These are phyloP conservation scores for Labia minor DNA, from an alignment of 2,888 invertebrate genomes.

Conservation along the genomic window DNA sequence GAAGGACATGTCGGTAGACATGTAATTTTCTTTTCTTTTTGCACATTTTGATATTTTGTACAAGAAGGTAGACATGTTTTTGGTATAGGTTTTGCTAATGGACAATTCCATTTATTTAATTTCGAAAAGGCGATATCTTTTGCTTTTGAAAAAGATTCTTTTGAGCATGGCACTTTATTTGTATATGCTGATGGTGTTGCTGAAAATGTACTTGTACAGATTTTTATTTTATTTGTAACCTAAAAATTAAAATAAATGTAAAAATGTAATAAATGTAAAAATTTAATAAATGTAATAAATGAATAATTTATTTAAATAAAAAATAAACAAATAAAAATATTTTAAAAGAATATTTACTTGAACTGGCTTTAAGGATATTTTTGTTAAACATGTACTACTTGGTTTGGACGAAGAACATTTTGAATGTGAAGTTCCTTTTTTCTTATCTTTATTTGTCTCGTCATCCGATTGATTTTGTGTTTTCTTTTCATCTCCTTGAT, in stretches of 20 bases:
- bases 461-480: too few species aligned
- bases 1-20: background rate
- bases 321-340: background rate
- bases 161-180: background rate
- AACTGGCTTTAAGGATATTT: background rate
- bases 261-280: background rate
- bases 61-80: background rate
- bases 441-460: background rate
- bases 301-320: too few species aligned
- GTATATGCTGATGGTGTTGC: background rate
- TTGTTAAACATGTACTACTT: too few species aligned
- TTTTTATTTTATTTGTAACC: background rate
- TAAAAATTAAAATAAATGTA: background rate
- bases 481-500: background rate
- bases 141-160: background rate
- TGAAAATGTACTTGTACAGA: background rate
- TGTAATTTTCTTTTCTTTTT: background rate
- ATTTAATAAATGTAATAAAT: background rate
- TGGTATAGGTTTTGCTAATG: background rate
- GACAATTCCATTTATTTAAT: background rate
- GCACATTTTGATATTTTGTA: background rate
- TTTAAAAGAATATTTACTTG: background rate
- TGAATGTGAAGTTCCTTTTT: background rate
- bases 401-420: background rate
- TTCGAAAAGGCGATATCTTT: background rate